Evolutionary conservation across 2,797 vertebrate species (phyloP).

Genomic region (Dendrocincla tyrannina): DNA sequence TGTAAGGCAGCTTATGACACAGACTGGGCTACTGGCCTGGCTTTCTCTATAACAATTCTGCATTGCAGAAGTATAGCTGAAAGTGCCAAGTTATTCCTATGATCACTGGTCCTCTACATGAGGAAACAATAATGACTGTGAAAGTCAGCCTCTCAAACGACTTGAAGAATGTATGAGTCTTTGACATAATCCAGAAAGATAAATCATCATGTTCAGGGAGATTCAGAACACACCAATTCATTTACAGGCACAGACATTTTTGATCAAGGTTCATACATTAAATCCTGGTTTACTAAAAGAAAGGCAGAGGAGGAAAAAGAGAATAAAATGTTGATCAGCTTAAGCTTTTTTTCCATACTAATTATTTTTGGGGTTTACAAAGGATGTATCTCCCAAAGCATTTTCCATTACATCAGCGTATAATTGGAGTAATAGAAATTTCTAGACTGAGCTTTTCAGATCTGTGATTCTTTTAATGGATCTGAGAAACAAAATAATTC

Average conservation of each 20-base stretch:
- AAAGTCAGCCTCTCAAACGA: not conserved
- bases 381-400: not conserved
- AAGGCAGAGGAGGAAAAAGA: not conserved
- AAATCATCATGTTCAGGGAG: not conserved
- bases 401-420: not conserved
- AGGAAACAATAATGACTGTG: not conserved
- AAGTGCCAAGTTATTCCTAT: not conserved
- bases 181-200: not conserved
- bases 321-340: not conserved
- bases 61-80: not conserved
- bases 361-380: not conserved
- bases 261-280: not conserved
- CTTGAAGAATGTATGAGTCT: not conserved
- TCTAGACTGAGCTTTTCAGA: not conserved
- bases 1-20: not conserved
- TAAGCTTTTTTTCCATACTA: not conserved
- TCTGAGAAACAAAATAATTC: not conserved
- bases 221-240: not conserved
- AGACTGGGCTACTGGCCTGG: not conserved
- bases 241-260: not conserved
- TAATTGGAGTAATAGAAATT: not conserved
- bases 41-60: not conserved
- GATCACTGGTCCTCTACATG: not conserved
- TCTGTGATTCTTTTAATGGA: not conserved
- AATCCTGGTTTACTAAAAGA: not conserved